Conservation (phyloP, 2,113 vertebrate species). For the Accipiter virgatus region DNA sequence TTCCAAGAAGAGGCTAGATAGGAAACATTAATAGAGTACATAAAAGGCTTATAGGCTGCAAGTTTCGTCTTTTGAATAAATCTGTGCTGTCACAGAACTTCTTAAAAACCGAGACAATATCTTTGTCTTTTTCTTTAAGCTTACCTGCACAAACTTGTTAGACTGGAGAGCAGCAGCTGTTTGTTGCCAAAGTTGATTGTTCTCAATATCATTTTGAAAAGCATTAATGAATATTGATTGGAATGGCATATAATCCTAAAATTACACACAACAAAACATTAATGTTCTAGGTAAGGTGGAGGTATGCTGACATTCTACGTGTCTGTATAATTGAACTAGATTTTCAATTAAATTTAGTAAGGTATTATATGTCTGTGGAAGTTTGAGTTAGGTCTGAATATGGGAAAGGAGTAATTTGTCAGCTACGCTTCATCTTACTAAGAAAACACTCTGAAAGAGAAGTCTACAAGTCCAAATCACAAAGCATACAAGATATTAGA, state of each 20-base stretch:
- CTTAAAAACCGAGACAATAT: background rate
- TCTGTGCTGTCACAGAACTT: background rate
- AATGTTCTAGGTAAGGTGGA: background rate
- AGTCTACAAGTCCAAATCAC: background rate
- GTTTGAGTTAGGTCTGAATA: background rate
- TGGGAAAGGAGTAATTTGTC: background rate
- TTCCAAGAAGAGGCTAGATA: conserved; percentile 85
- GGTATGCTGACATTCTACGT: background rate
- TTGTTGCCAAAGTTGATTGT: conserved; percentile 87
- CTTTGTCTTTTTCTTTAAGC: background rate
- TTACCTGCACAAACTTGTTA: conserved; percentile 96
- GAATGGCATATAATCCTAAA: conserved; percentile 95
- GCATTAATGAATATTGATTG: conserved; percentile 86
- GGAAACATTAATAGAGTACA: conserved; percentile 4
- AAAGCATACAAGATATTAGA: background rate
- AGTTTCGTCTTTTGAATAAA: background rate
- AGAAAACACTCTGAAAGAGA: background rate
- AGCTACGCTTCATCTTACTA: background rate
- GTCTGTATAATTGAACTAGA: background rate
- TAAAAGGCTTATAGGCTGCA: background rate
- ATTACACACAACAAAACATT: conserved; percentile 26
- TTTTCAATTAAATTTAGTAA: background rate
- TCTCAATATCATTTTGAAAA: conserved; percentile 90
- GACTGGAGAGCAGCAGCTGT: conserved; percentile 88
- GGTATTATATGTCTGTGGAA: background rate